Evolutionary conservation across 2,888 invertebrate species (phyloP), one percentile per base, ranked within the genome.

Genomic region (Baccha elongata): DNA sequence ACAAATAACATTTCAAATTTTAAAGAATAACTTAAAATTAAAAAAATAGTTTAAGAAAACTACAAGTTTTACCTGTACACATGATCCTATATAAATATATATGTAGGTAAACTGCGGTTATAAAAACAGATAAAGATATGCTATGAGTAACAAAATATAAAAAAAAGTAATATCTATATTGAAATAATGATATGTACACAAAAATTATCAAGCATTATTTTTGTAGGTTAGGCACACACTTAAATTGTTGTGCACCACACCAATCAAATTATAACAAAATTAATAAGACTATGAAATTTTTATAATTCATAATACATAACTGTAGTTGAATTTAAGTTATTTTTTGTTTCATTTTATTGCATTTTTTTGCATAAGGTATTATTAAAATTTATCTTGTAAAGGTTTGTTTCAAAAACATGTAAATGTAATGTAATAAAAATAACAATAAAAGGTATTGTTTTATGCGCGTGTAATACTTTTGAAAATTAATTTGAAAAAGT

Each of bases 361-460:
- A 37, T 40, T 48, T 48, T 52, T 50, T 65, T 72, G 17, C 52
- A 60, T 58, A 55, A 68, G 26, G 21, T 74, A 64, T 44, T 55
- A 74, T 71, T 46, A 53, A 67, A 37, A 71, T 55, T 55, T 58
- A 52, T 53, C 50, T 72, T 71, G n/a, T 48, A 67, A 81, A 65
- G 64, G 46, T 37, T 71, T 81, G 81, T 81, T 81, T 81, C 46
- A 76, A 81, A 81, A 81, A 81, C 81, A 81, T 62, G 35, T 71
- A 75, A 60, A 42, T 69, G 32, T 35, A 76, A 29, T 55, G 15
- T 44, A 55, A 53, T 23, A 19, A 15, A 10, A 44, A 13, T 21
- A 23, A 26, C n/a, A 58, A 55, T 3, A 23, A 46, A 26, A 23
- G 13, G 15, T 13, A 44, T 50, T 7, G 19, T 35, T 72, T 13